These are phyloP conservation scores for Falcaria lacertinaria DNA, from an alignment of 2,888 invertebrate species.

Conservation along the genomic window DNA sequence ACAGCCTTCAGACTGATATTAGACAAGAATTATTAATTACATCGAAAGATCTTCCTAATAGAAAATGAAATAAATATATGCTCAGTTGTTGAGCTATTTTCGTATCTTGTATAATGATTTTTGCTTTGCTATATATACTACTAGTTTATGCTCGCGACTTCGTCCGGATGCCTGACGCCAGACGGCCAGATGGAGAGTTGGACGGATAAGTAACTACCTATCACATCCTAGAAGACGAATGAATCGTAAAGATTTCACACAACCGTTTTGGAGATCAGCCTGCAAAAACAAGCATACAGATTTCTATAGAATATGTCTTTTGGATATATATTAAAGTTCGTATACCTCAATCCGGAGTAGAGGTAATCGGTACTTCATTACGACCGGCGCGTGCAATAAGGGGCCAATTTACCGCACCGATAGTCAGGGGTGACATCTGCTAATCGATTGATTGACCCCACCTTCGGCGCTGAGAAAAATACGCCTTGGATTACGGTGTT, in stretches of 20 bases:
- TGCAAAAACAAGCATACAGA: too few relatives aligned
- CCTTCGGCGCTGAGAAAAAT: slow-evolving; percentile 55
- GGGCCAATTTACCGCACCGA: slow-evolving; percentile 72
- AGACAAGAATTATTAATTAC: slow-evolving; percentile 39
- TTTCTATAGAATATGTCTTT: too few relatives aligned
- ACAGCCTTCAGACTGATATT: slow-evolving; percentile 41
- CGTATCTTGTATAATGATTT: too few relatives aligned
- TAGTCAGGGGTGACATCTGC: slow-evolving; percentile 73
- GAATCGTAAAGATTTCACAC: too few relatives aligned
- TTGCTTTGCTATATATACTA: too few relatives aligned
- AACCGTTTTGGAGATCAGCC: too few relatives aligned
- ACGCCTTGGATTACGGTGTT: slow-evolving; percentile 24
- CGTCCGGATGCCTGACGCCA: too few relatives aligned
- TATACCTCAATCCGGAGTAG: background rate
- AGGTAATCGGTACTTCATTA: slow-evolving; percentile 42
- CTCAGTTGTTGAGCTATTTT: background rate
- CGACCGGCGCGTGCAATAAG: slow-evolving; percentile 45
- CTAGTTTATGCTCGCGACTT: too few relatives aligned
- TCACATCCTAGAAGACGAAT: too few relatives aligned
- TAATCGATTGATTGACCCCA: slow-evolving; percentile 76
- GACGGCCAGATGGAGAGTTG: too few relatives aligned
- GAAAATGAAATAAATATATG: slow-evolving; percentile 12
- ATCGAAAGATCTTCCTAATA: slow-evolving; percentile 19
- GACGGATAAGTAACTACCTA: too few relatives aligned
- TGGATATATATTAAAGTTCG: background rate